phyloP scores from a whole-genome alignment of 2,888 invertebrate genomes.

The Spatulosminthurus flaviceps region DNA sequence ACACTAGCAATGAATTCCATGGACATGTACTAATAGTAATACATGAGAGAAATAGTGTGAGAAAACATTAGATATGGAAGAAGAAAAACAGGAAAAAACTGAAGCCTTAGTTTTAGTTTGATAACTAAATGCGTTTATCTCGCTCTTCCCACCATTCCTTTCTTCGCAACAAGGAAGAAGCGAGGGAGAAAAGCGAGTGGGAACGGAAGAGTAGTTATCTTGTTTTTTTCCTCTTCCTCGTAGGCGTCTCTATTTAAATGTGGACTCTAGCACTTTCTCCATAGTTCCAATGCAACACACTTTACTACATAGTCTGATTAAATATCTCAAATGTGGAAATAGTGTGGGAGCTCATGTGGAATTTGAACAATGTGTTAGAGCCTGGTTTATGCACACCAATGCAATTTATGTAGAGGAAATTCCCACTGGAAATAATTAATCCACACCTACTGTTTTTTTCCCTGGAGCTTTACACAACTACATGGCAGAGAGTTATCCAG shows the following conservation, averaged over 20 bases:
- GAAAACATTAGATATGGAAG: background rate
- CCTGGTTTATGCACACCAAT: no score
- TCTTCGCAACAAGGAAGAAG: background rate
- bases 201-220: conserved; percentile 6
- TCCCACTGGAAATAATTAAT: no score
- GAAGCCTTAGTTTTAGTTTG: background rate
- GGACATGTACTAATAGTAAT: background rate
- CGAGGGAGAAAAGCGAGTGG: background rate
- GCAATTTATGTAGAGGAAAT: no score
- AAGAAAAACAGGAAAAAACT: background rate
- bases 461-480: no score
- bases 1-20: no score
- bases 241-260: conserved; percentile 22
- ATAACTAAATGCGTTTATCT: conserved; percentile 20
- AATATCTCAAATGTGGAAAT: no score
- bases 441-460: no score
- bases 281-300: no score
- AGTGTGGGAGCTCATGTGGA: no score
- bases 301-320: no score
- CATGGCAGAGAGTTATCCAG: no score
- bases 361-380: no score
- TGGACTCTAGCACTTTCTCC: background rate
- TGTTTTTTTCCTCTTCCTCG: background rate
- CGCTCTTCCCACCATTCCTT: background rate
- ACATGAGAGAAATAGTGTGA: background rate